Evolutionary conservation across 1,140 invertebrate genomes (phyloP).

Genomic region (Drosophila nigromelanica): DNA sequence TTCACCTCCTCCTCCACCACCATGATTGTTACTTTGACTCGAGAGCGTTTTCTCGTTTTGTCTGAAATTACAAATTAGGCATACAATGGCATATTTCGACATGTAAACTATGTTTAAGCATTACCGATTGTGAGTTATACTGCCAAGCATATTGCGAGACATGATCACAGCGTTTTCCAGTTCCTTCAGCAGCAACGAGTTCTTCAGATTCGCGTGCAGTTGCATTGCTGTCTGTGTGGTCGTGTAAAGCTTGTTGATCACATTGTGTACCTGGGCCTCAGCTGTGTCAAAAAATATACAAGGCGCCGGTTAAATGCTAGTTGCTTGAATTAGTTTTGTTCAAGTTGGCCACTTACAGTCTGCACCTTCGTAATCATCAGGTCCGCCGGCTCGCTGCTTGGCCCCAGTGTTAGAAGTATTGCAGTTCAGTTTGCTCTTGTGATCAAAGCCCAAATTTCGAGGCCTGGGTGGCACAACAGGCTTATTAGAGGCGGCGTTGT

Average conservation of each 20-base stretch:
- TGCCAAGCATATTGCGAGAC: slow-evolving; percentile 84
- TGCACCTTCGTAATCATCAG: slow-evolving; percentile 62
- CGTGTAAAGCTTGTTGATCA: slow-evolving; percentile 82
- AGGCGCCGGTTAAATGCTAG: too few species aligned
- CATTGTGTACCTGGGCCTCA: slow-evolving; percentile 81
- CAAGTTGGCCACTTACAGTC: slow-evolving; percentile 64
- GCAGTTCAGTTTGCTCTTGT: slow-evolving; percentile 72
- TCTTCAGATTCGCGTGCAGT: slow-evolving; percentile 80
- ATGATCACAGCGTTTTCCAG: slow-evolving; percentile 85
- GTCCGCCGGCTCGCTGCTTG: slow-evolving; percentile 49
- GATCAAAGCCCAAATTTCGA: slow-evolving; percentile 78
- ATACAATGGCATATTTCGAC: background rate
- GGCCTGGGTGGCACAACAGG: slow-evolving; percentile 87
- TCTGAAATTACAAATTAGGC: slow-evolving; percentile 34
- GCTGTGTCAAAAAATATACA: slow-evolving; percentile 52
- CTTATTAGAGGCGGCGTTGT: slow-evolving; percentile 85
- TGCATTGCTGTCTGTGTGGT: slow-evolving; percentile 82
- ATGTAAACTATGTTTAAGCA: too few species aligned
- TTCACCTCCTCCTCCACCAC: slow-evolving; percentile 51
- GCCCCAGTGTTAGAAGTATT: slow-evolving; percentile 50
- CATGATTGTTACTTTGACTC: slow-evolving; percentile 51
- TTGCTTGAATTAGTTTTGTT: background rate
- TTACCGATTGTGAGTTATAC: slow-evolving; percentile 78
- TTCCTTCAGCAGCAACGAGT: slow-evolving; percentile 84
- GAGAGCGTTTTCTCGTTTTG: slow-evolving; percentile 61